Evolutionary conservation across 2,888 invertebrate genomes (phyloP).

Genomic region (Sicus ferrugineus): DNA sequence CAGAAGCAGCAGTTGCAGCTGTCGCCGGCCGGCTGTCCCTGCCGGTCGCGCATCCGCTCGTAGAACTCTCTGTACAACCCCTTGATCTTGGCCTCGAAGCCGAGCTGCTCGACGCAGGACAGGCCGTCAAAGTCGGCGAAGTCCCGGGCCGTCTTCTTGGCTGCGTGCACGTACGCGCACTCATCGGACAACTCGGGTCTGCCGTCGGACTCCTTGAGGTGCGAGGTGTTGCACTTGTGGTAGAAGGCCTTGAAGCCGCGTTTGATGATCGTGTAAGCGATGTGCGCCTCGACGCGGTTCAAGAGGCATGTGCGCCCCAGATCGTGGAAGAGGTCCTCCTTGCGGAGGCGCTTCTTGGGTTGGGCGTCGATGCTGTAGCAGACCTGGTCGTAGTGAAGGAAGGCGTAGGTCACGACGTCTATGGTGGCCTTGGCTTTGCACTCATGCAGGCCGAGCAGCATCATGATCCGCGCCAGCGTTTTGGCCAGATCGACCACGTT

Average conservation of each 20-base stretch:
- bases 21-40: conserved; percentile 52
- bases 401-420: conserved; percentile 57
- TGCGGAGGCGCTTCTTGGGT: conserved; percentile 50
- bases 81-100: conserved; percentile 54
- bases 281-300: conserved; percentile 60
- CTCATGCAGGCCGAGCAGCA: conserved; percentile 60
- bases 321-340: conserved; percentile 51
- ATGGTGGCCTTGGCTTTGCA: conserved; percentile 60
- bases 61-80: conserved; percentile 57
- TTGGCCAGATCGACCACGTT: conserved; percentile 58
- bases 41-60: conserved; percentile 55
- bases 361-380: conserved; percentile 55
- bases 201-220: conserved; percentile 37
- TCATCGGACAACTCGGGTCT: conserved; percentile 58
- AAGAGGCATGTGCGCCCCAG: conserved; percentile 59
- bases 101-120: conserved; percentile 54
- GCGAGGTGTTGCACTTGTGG: conserved; percentile 51
- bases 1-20: conserved; percentile 60
- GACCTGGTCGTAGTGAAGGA: conserved; percentile 59
- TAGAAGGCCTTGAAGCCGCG: conserved; percentile 60
- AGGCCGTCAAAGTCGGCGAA: conserved; percentile 56
- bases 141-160: conserved; percentile 55
- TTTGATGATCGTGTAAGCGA: conserved; percentile 59
- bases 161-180: conserved; percentile 59
- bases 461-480: conserved; percentile 56